phyloP scores from a whole-genome alignment of 2,797 vertebrate species.

The Melanotaenia boesemani region DNA sequence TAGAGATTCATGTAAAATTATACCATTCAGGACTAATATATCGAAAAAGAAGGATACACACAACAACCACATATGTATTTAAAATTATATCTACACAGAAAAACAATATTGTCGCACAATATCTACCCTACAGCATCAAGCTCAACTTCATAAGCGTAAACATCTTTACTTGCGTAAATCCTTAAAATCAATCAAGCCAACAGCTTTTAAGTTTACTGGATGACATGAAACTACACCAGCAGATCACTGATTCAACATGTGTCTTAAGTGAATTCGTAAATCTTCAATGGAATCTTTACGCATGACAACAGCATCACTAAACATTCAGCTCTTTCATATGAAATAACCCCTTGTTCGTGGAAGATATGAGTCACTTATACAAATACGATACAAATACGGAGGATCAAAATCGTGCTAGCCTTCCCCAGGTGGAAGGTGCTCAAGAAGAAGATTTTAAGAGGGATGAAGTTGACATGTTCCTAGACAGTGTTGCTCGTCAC shows the following conservation, averaged over 20 bases:
- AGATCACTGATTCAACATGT: background rate
- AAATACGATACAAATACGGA: no score
- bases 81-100: constrained; percentile 10
- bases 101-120: background rate
- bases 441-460: no score
- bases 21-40: constrained; percentile 32
- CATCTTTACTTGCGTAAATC: background rate
- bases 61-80: constrained; percentile 56
- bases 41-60: constrained; percentile 42
- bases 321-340: background rate
- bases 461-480: no score
- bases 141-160: constrained; percentile 13
- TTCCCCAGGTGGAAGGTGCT: no score
- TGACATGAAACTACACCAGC: background rate
- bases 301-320: no score
- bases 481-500: no score
- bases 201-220: background rate
- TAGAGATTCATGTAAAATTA: constrained; percentile 48
- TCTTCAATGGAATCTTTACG: no score
- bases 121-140: constrained; percentile 15
- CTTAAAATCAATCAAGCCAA: background rate
- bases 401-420: no score
- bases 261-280: no score
- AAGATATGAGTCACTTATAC: background rate
- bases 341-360: background rate